phyloP scores from a whole-genome alignment of 2,888 invertebrate species.

The Microlaimidae sp. region DNA sequence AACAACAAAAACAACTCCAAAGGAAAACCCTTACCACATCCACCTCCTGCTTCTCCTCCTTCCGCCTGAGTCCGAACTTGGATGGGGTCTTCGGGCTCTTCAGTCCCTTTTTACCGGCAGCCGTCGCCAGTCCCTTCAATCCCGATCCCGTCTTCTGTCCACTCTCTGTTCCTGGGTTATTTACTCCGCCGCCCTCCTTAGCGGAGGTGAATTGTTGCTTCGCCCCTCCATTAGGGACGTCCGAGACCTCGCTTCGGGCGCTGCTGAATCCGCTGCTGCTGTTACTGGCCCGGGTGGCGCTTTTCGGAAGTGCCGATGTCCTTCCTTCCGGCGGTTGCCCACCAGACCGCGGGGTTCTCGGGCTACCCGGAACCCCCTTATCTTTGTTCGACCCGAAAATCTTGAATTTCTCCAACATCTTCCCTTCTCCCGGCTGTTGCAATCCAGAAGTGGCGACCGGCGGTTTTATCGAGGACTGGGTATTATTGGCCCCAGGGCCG shows the following conservation, averaged over 20 bases:
- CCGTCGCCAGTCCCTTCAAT: conserved; percentile 20
- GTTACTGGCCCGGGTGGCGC: conserved; percentile 43
- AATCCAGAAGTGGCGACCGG: too few species aligned
- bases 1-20: too few species aligned
- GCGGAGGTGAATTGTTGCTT: background rate
- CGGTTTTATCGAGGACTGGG: too few species aligned
- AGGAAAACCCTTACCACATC: too few species aligned
- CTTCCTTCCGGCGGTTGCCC: too few species aligned
- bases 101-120: conserved; percentile 17
- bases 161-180: background rate
- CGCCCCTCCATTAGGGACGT: conserved; percentile 37
- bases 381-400: conserved; percentile 2
- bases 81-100: conserved; percentile 5
- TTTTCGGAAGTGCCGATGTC: conserved; percentile 11
- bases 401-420: conserved; percentile 13
- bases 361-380: background rate
- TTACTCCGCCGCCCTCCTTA: too few species aligned
- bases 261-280: conserved; percentile 79
- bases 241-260: conserved; percentile 54
- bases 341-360: too few species aligned
- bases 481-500: too few species aligned
- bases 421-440: too few species aligned
- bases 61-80: too few species aligned
- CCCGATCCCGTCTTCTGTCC: conserved; percentile 4
- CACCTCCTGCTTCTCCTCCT: too few species aligned